A percentile compares a stretch with the other conserved stretches of the same genome.
Evolutionary conservation across 2,113 vertebrate genomes (phyloP).

Genomic region (Ictalurus furcatus): DNA sequence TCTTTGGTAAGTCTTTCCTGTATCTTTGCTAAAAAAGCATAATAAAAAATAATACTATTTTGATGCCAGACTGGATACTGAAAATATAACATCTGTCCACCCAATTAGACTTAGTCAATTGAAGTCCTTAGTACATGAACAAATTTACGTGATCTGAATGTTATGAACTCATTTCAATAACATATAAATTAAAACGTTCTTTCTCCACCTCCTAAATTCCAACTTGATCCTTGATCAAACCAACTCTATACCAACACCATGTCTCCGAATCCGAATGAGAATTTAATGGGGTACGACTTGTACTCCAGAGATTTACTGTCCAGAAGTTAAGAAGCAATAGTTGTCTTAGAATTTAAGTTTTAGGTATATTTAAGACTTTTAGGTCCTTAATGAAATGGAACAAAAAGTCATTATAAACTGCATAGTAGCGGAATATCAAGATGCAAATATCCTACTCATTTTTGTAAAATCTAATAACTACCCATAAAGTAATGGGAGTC

Average conservation of each 20-base stretch:
- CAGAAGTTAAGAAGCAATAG: background rate
- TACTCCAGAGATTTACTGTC: background rate
- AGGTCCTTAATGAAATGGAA: background rate
- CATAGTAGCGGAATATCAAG: background rate
- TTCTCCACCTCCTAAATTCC: background rate
- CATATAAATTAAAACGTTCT: background rate
- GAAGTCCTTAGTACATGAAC: background rate
- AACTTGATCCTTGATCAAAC: background rate
- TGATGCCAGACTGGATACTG: background rate
- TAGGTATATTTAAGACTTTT: background rate
- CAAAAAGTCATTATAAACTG: background rate
- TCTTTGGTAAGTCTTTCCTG: background rate
- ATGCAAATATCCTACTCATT: background rate
- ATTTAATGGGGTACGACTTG: background rate
- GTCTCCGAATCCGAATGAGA: background rate
- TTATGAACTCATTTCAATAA: background rate
- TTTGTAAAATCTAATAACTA: background rate
- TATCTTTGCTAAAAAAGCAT: background rate
- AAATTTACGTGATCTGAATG: background rate
- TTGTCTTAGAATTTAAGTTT: background rate
- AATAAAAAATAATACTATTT: background rate
- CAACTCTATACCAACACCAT: background rate
- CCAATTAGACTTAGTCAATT: background rate
- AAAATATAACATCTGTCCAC: background rate
- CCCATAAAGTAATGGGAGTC: background rate